Evolutionary conservation across 2,797 vertebrate species (phyloP).

Genomic region (Sternarchorhynchus goeldii): DNA sequence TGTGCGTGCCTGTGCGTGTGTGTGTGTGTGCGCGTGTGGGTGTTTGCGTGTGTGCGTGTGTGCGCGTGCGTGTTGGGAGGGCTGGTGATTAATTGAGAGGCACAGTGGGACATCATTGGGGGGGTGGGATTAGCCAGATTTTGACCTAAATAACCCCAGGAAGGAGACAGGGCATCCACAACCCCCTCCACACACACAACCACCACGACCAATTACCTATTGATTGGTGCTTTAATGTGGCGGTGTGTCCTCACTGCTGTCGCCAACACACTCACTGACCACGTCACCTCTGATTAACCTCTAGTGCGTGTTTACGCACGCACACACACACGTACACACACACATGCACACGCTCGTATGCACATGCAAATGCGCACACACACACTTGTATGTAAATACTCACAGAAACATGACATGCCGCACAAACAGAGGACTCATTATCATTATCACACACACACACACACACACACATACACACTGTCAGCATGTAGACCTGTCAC

Average conservation of each 20-base stretch:
- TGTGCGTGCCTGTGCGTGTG: conserved; percentile 48
- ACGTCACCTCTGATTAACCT: conserved; percentile 74
- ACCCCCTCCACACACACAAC: background rate
- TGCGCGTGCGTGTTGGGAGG: conserved; percentile 63
- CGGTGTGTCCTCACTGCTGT: conserved; percentile 75
- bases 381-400: conserved; percentile 42
- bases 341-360: conserved; percentile 17
- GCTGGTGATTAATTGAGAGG: conserved; percentile 84
- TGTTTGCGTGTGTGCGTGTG: conserved; percentile 29
- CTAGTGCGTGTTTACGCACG: conserved; percentile 24
- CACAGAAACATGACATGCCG: background rate
- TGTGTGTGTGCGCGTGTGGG: conserved; percentile 63
- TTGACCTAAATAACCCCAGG: conserved; percentile 88
- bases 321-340: conserved; percentile 35
- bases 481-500: background rate
- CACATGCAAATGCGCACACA: conserved; percentile 7
- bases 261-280: conserved; percentile 77
- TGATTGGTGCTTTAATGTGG: conserved; percentile 84
- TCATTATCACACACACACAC: conserved; percentile 5
- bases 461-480: background rate
- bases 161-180: conserved; percentile 73
- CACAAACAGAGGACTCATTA: conserved; percentile 39
- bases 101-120: conserved; percentile 70
- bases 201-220: conserved; percentile 82
- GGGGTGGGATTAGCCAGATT: conserved; percentile 78